A percentile compares a stretch with the other conserved stretches of the same genome.
These are phyloP conservation scores for Potamarius usumacintae DNA, from an alignment of 2,113 vertebrate species.

Conservation along the genomic window DNA sequence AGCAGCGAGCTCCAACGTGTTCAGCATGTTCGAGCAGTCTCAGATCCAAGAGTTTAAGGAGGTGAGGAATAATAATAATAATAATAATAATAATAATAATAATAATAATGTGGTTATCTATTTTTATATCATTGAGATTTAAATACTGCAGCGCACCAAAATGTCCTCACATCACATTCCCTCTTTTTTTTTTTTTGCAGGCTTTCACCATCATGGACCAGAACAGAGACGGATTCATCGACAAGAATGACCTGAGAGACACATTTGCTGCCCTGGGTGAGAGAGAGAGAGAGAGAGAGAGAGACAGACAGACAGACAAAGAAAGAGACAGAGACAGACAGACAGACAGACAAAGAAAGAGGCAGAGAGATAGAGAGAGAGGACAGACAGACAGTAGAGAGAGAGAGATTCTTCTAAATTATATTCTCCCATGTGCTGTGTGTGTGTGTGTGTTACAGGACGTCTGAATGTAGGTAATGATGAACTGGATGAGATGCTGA, in stretches of 20 bases:
- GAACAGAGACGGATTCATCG: conserved; percentile 88
- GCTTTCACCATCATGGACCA: conserved; percentile 94
- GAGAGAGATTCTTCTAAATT: not conserved
- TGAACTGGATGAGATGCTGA: conserved; percentile 87
- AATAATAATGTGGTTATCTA: not conserved
- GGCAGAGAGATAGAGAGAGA: not conserved
- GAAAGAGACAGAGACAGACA: not conserved
- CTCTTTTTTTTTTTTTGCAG: conserved; percentile 59
- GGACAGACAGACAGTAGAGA: not conserved
- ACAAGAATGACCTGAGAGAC: conserved; percentile 87
- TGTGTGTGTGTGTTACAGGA: conserved; percentile 65
- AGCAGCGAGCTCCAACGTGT: conserved; percentile 83
- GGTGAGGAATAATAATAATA: conserved; percentile 64
- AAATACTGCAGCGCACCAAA: not conserved
- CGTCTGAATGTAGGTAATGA: conserved; percentile 87
- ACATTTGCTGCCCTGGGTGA: conserved; percentile 79
- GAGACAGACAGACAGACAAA: not conserved
- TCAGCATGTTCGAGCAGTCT: conserved; percentile 90
- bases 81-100: conserved; percentile 57
- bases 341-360: too few species aligned
- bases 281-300: not conserved
- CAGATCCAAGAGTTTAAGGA: conserved; percentile 95
- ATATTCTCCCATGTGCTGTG: not conserved
- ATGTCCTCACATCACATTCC: not conserved
- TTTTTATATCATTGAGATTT: not conserved